These are phyloP conservation scores for Phaonia tiefii DNA, from an alignment of 2,888 invertebrate species.

Conservation along the genomic window DNA sequence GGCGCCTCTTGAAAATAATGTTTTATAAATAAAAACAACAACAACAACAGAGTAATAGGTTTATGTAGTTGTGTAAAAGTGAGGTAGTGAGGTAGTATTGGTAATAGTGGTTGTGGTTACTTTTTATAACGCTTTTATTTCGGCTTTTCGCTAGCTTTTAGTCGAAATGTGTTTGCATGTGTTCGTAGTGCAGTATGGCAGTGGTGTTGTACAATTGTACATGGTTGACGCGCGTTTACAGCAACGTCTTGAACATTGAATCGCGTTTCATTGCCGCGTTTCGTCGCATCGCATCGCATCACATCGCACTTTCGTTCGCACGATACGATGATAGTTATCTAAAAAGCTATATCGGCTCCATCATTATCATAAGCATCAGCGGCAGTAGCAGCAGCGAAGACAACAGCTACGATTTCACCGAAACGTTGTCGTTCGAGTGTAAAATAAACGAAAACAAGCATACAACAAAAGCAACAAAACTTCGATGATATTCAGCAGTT, in stretches of 20 bases:
- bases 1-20: conserved; percentile 47
- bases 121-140: conserved; percentile 35
- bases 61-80: neutral
- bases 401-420: conserved; percentile 65
- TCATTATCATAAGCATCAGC: conserved; percentile 11
- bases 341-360: conserved; percentile 8
- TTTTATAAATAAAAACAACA: neutral
- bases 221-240: conserved; percentile 19
- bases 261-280: conserved; percentile 47
- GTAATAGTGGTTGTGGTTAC: neutral
- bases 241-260: conserved; percentile 42
- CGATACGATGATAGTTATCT: conserved; percentile 48
- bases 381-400: conserved; percentile 18
- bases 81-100: too few relatives aligned
- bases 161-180: too few relatives aligned
- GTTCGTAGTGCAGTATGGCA: conserved; percentile 9
- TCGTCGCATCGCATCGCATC: conserved; percentile 42
- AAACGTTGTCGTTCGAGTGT: conserved; percentile 63
- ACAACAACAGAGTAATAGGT: neutral
- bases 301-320: conserved; percentile 60
- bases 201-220: neutral
- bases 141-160: conserved; percentile 3
- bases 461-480: conserved; percentile 35
- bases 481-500: neutral
- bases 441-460: conserved; percentile 57